Base-by-base conservation (phyloP, 2,888 invertebrate genomes). In the Iphiclides podalirius region DNA sequence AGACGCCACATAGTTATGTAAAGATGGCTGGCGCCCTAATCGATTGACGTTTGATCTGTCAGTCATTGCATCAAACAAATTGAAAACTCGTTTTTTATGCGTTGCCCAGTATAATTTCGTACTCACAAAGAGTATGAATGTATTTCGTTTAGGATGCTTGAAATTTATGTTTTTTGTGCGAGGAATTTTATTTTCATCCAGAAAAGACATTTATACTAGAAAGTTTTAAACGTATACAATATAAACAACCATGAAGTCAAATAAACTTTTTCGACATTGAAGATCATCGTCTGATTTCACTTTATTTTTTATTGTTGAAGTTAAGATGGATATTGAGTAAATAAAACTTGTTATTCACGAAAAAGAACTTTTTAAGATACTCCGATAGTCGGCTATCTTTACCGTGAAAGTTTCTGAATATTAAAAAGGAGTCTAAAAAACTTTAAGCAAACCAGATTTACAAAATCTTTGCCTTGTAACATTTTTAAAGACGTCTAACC, bases 401-500 rank as follows among this genome's bases (percentile, higher is more conserved):
- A 41, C 40, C 15, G 40, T 15, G 6, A 23, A 45, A 46, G 45
- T 45, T 51, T 41, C 16, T 40, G 45, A 51, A 51, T 51, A 45
- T 41, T 45, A 45, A 50, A 45, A 45, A 8, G 31, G 16, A 40
- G 20, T 41, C 41, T 36, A 34, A 36, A 44, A 45, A 50, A 26
- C 44, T 45, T 45, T 41, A 42, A 45, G 45, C 16, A 45, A 45
- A 45, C 45, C 40, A 41, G 41, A 41, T 51, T 51, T 28, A 37
- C 50, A 41, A 45, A 51, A 41, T 45, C 41, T 45, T 44, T 41
- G 13, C 26, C 44, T 35, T 34, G 12, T 43, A 39, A 44, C 28
- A 50, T 44, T 50, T 42, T 11, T 28, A 2, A 40, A 40, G 28
- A 11, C 33, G 17, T 23, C 12, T 41, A 41, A 31, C 31, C 11